These are phyloP conservation scores for Darevskia nairensis DNA, from an alignment of 2,797 vertebrate species.

Conservation along the genomic window DNA sequence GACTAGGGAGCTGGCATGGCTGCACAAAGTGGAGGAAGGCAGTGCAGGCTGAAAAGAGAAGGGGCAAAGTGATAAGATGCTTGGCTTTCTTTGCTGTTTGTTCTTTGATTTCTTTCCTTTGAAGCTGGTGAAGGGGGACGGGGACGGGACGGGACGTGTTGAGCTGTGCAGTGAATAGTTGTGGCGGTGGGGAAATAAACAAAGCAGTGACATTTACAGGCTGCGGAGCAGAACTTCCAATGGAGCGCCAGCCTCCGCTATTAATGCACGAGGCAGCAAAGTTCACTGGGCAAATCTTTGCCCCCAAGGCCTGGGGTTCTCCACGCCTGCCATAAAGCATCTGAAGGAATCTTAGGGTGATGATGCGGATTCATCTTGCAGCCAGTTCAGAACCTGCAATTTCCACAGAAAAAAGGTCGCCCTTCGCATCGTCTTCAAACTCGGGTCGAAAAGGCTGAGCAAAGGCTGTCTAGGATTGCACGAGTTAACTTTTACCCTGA, in stretches of 20 bases:
- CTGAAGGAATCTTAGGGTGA: not conserved
- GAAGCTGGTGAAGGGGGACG: not conserved
- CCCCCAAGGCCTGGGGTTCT: not conserved
- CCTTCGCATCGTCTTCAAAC: not conserved
- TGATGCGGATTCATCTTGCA: not conserved
- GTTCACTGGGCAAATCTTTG: not conserved
- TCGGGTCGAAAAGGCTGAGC: not conserved
- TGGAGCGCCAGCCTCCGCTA: not conserved
- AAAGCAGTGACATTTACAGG: not conserved
- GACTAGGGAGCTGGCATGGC: not conserved
- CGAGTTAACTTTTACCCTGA: not conserved
- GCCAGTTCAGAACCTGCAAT: not conserved
- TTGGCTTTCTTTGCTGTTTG: not conserved
- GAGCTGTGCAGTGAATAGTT: not conserved
- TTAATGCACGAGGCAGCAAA: no score
- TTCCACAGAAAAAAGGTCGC: not conserved
- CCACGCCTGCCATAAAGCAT: not conserved
- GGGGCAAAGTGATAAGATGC: not conserved
- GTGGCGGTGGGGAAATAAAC: not conserved
- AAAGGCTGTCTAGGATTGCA: not conserved
- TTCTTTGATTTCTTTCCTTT: not conserved
- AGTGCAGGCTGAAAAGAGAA: not conserved
- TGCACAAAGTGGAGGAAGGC: not conserved
- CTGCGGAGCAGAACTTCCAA: not conserved
- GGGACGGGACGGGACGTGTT: no score